Evolutionary conservation across 2,888 invertebrate species (phyloP).

Genomic region (Cheiracanthium punctorium): DNA sequence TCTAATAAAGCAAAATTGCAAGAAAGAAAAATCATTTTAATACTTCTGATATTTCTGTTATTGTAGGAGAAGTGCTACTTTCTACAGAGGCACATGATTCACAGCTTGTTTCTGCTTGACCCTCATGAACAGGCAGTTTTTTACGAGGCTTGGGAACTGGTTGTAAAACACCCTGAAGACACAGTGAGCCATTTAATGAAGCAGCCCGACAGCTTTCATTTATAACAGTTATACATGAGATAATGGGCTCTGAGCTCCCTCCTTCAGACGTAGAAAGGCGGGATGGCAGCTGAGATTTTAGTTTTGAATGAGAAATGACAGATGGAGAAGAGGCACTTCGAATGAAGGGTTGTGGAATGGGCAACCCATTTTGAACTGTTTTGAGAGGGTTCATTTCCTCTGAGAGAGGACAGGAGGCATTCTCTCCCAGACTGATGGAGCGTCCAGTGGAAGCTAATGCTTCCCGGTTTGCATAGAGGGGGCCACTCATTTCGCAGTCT

Average conservation of each 20-base stretch:
- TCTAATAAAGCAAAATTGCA: too few relatives aligned
- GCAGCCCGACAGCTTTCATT: slow-evolving; percentile 35
- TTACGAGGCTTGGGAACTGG: slow-evolving; percentile 67
- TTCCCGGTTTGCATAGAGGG: slow-evolving; percentile 70
- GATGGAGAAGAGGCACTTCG: slow-evolving; percentile 71
- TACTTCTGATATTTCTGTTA: slow-evolving; percentile 69
- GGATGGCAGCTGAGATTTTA: slow-evolving; percentile 39
- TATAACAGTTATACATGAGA: slow-evolving; percentile 29
- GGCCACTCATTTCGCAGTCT: slow-evolving; percentile 42
- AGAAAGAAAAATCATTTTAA: neutral
- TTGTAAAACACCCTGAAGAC: slow-evolving; percentile 4
- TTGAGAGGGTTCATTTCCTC: slow-evolving; percentile 31
- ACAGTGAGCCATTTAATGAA: slow-evolving; percentile 45
- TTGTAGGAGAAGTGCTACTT: slow-evolving; percentile 66
- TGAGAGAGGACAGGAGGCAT: slow-evolving; percentile 36
- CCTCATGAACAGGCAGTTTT: slow-evolving; percentile 43
- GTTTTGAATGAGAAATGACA: slow-evolving; percentile 61
- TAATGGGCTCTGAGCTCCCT: slow-evolving; percentile 40
- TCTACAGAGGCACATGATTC: slow-evolving; percentile 69
- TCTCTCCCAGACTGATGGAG: slow-evolving; percentile 67
- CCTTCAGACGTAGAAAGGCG: slow-evolving; percentile 56
- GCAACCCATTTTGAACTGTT: slow-evolving; percentile 55
- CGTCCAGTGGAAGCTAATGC: slow-evolving; percentile 60
- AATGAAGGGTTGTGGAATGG: slow-evolving; percentile 66
- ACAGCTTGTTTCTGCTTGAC: slow-evolving; percentile 53